Evolutionary conservation across 2,888 invertebrate genomes (phyloP), one percentile per base, ranked within the genome.

Genomic region (Drepana falcataria): DNA sequence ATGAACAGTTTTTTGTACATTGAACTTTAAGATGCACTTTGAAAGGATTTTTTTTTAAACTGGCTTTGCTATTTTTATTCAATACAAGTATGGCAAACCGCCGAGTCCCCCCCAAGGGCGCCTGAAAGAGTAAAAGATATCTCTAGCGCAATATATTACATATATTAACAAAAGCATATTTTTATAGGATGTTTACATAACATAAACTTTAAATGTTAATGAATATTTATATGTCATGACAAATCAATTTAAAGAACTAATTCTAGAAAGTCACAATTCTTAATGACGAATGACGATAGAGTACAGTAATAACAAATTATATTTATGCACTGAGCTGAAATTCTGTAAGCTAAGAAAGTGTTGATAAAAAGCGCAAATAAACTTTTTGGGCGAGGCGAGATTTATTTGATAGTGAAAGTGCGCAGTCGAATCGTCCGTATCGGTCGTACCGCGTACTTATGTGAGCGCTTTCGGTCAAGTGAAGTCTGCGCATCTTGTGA

Each of bases 401-500:
- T 33, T 44, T 44, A 7, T 9, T 44, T 44, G 44, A 44, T 53
- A 73, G 79, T 74, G 79, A 83, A 85, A 85, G 83, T 77, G 64
- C 65, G 83, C 88, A 83, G 72, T 59, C 64, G 60, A 64, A 66
- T 82, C 71, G 51, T 73, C 69, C 80, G 85, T 53, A 68, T 56
- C 60, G 65, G 54, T 67, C 67, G 53, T 61, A 69, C 59, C 60
- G 54, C 58, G 60, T 52, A 44, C 51, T 68, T 70, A 68, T 72
- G 68, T 66, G 71, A 60, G 77, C 79, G 81, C 81, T 82, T 82
- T 87, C 81, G 84, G 87, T 73, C 80, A 77, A 75, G 73, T 78
- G 73, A 69, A 75, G 79, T 72, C 72, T 60, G 62, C 59, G 83
- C 87, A 85, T 89, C 89, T 86, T 75, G 75, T 71, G 83, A 75